phyloP scores from a whole-genome alignment of 2,113 vertebrate genomes.

The Ascaphus truei region DNA sequence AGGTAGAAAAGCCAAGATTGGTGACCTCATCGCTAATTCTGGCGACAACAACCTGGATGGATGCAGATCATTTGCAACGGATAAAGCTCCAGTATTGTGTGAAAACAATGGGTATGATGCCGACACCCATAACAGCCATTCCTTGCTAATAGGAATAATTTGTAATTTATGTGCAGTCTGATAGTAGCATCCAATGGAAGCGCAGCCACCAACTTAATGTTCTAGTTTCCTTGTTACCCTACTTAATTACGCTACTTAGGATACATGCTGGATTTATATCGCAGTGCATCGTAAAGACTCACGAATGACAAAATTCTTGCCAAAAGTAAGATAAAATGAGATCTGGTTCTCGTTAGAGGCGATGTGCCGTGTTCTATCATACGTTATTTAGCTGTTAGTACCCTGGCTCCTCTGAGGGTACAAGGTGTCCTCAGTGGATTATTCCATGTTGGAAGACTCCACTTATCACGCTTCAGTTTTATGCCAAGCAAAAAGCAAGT shows the following conservation, averaged over 20 bases:
- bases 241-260: too few relatives aligned
- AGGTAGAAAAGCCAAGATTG: background rate
- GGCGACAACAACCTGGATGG: background rate
- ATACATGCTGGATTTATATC: constrained; percentile 12
- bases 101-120: background rate
- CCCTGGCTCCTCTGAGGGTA: background rate
- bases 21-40: constrained; percentile 1
- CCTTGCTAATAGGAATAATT: too few relatives aligned
- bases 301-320: background rate
- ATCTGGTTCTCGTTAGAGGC: constrained; percentile 25
- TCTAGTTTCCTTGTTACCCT: too few relatives aligned
- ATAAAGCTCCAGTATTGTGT: background rate
- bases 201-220: too few relatives aligned
- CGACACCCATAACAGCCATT: too few relatives aligned
- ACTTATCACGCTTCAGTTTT: background rate
- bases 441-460: background rate
- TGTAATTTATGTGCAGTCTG: too few relatives aligned
- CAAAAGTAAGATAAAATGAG: constrained; percentile 8
- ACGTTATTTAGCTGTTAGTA: background rate
- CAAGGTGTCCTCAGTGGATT: background rate
- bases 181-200: background rate
- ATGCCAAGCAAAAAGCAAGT: background rate
- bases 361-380: background rate
- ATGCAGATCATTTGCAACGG: background rate
- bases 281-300: background rate